Evolutionary conservation across 2,797 vertebrate genomes (phyloP), one percentile per base, ranked within the genome.

Genomic region (Lithobates sylvaticus): DNA sequence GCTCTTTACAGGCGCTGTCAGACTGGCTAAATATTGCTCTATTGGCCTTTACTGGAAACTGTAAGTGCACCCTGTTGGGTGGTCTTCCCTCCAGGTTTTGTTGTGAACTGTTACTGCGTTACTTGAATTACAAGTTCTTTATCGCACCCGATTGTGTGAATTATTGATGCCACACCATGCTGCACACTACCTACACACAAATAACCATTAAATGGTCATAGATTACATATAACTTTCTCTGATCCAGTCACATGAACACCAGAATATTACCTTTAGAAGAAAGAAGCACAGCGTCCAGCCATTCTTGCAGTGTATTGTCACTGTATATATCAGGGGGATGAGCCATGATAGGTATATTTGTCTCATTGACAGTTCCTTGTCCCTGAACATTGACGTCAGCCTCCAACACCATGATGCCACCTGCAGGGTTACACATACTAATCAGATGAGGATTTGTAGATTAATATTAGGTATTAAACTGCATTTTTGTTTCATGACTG

Each of bases 301-400:
- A 97, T 18, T 97, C 91, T 83, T 96, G 88, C 73, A 97, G 90
- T 10, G 94, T 96, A 90, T 96, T 97, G 89, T 97, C 95, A 27
- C 96, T 97, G 67, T 93, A 92, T 75, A 96, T 83, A 42, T 76
- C 84, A 0, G 96, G 96, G 0, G 96, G 96, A 67, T 97, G 96
- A 1, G 96, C 96, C 97, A 97, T 97, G 88, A 97, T 95, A 0
- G 96, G 96, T 36, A 94, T 84, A 0, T 91, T 89, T 3, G 94
- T 95, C 89, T 94, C 90, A 18, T 92, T 92, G 74, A 10, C 65
- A 0, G 96, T 96, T 73, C 91, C 88, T 42, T 94, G 87, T 67
- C 96, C 96, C 87, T 61, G 54, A 12, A 95, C 61, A 0, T 90
- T 97, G 82, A 97, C 89, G 0, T 97, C 96, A 0, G 96, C 94